Base-by-base conservation (phyloP, 2,113 vertebrate species). In the Protobothrops flavoviridis region DNA sequence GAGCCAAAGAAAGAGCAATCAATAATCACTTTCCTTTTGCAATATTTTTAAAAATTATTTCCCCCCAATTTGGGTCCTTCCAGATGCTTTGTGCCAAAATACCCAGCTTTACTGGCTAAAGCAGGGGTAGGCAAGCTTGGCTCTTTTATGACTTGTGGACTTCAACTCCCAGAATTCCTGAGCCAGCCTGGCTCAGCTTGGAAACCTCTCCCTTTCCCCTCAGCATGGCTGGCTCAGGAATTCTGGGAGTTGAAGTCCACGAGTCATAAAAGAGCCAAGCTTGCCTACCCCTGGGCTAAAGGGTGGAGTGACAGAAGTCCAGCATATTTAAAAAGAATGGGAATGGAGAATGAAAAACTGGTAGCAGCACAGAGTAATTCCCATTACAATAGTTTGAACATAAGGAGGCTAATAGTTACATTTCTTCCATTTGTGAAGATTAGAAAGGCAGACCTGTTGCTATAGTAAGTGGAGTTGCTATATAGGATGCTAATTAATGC, bases 401-500 rank as follows among this genome's bases (percentile, higher is more conserved):
- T 53, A 90, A 23, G 81, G 23, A 87, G 48, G 15, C 39, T 4
- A 26, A 43, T 29, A 95, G 23, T 85, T 88, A 21, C 56, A 92
- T 61, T 93, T 93, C 91, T 95, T 94, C 95, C 96, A 53, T 92
- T 85, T 13, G 3, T 92, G 95, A 96, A 93, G 96, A 96, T 95
- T 91, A 39, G 93, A 86, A 56, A 93, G 52, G 11, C 92, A 93
- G 50, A 45, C 59, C 56, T 93, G 89, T 87, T 56, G 90, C 88
- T 94, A 94, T 96, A n/a, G n/a, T n/a, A 95, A 8, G 93, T 91
- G 91, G 90, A 95, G 93, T n/a, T 57, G 48, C 48, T 85, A 94
- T 95, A 95, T 53, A 96, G 85, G 92, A 96, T 95, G 95, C 39
- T 96, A 96, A 97, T 97, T 97, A 96, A 97, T 97, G 95, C 96